phyloP scores from a whole-genome alignment of 2,113 vertebrate species.

The Rhodinocichla rosea region DNA sequence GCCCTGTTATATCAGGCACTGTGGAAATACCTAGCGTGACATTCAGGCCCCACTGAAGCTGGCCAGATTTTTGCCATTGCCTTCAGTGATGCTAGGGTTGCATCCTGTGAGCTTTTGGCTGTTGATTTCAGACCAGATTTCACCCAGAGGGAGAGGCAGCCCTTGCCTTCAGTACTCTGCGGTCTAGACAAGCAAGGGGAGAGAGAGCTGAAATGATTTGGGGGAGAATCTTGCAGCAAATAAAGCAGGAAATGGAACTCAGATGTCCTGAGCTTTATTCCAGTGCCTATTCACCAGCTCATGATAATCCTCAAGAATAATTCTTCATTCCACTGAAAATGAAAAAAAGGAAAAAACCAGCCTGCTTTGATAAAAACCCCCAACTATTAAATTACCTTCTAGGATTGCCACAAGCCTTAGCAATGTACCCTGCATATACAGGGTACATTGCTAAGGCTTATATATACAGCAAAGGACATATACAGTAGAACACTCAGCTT shows the following conservation, averaged over 20 bases:
- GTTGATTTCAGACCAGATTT: conserved; percentile 30
- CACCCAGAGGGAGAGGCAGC: background rate
- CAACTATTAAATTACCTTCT: background rate
- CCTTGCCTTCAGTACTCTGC: background rate
- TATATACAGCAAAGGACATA: too few relatives aligned
- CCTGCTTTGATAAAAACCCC: background rate
- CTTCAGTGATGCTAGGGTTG: background rate
- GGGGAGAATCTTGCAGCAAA: background rate
- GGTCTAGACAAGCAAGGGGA: background rate
- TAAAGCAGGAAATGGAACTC: conserved; percentile 16
- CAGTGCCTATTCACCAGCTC: background rate
- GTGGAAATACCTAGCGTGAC: conserved; percentile 1
- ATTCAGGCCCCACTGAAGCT: background rate
- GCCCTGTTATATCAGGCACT: background rate
- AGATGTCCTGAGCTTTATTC: background rate
- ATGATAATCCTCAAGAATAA: background rate
- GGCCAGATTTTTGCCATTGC: background rate
- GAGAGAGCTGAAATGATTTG: background rate
- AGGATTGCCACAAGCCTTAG: background rate
- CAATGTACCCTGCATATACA: background rate
- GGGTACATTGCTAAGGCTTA: too few relatives aligned
- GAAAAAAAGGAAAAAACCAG: background rate
- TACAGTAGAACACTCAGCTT: background rate
- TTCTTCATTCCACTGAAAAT: background rate
- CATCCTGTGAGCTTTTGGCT: background rate